Evolutionary conservation across 30 jellyfish, hydroid and myxozoan genomes (phyloP), one percentile per base, ranked within the genome.

Genomic region (Aurelia sp.): DNA sequence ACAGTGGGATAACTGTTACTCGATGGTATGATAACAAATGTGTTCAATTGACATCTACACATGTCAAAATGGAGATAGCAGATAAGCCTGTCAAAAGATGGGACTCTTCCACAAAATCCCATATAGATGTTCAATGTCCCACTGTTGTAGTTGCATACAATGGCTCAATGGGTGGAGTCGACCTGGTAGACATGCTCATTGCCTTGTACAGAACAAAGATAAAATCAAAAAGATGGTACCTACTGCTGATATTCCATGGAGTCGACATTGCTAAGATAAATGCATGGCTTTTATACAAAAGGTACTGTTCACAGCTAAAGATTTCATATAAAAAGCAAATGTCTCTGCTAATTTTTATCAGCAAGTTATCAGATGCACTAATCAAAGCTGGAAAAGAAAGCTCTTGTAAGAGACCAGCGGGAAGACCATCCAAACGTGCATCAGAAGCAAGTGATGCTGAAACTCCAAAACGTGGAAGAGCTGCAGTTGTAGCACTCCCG

Each of bases 211-310:
- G n/a, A n/a, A n/a, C n/a, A n/a, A n/a, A n/a, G n/a, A n/a, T n/a
- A n/a, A n/a, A n/a, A n/a, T n/a, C n/a, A n/a, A n/a, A n/a, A n/a
- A 27, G 93, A 27, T 87, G 96, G 87, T 78, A 87, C 86, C 47
- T 87, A 52, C 44, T 50, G 61, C 48, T 75, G n/a, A n/a, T 74
- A 24, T 76, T 61, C 40, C 96, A 87, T 67, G 63, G 77, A 13
- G 78, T 63, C 30, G 88, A 87, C 59, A 87, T 87, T 5, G 62
- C 84, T 3, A 78, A 87, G 78, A 93, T 62, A 27, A 27, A 27
- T 27, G 33, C 33, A 27, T 27, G 92, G 95, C 69, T 85, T 52
- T 61, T 83, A 13, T 83, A 83, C 87, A 20, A 90, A 19, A 51
- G 92, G 40, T 65, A 69, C 66, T 83, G 60, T 48, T 17, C 11